These are phyloP conservation scores for Paramuricea clavata DNA, from an alignment of 92 coral and sea anemone species.

Conservation along the genomic window DNA sequence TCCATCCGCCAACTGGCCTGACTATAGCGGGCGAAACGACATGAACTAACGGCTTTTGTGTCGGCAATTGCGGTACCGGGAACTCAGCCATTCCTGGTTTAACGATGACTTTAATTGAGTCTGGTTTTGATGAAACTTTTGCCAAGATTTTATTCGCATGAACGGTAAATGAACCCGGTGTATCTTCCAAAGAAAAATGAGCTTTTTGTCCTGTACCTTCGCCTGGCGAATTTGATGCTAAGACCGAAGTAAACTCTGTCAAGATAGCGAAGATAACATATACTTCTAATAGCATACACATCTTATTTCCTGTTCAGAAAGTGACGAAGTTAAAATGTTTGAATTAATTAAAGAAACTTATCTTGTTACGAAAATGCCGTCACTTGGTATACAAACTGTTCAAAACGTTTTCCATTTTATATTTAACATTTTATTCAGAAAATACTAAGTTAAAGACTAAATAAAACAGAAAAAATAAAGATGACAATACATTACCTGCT, in stretches of 20 bases:
- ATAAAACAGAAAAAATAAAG: neutral
- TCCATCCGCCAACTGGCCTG: slow-evolving; percentile 39
- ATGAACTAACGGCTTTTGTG: slow-evolving; percentile 90
- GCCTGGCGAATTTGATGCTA: neutral
- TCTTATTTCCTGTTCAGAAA: neutral
- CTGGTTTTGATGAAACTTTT: slow-evolving; percentile 90
- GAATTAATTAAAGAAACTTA: no score
- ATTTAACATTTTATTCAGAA: neutral
- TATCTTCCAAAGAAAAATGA: slow-evolving; percentile 95
- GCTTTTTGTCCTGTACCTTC: slow-evolving; percentile 94
- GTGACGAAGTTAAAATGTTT: no score
- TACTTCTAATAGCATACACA: neutral
- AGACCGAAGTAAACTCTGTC: neutral
- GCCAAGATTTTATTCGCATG: slow-evolving; percentile 86
- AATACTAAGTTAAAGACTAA: neutral
- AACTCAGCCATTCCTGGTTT: slow-evolving; percentile 95
- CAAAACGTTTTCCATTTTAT: no score
- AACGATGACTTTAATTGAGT: slow-evolving; percentile 91
- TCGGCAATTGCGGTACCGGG: slow-evolving; percentile 80
- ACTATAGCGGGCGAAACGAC: slow-evolving; percentile 54
- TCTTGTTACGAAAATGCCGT: no score
- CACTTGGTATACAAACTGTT: neutral
- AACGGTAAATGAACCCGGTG: slow-evolving; percentile 92
- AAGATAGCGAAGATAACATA: neutral
- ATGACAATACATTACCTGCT: neutral